Evolutionary conservation across 2,888 invertebrate genomes (phyloP).

Genomic region (Trichogramma evanescens): DNA sequence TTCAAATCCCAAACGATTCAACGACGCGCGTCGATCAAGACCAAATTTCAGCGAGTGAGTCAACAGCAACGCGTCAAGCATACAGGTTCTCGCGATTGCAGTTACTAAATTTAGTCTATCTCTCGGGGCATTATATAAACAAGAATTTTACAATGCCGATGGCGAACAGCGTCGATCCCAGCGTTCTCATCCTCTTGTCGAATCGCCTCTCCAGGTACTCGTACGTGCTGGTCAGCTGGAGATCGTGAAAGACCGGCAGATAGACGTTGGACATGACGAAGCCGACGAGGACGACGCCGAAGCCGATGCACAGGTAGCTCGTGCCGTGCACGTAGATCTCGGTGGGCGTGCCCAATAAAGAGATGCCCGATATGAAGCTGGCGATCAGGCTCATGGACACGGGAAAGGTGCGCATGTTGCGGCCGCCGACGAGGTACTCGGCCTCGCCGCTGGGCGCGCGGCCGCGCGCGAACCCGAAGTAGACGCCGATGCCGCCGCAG

Average conservation of each 20-base stretch:
- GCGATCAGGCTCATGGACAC: conserved; percentile 80
- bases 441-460: conserved; percentile 55
- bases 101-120: not conserved
- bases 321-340: conserved; percentile 77
- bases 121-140: too few species aligned
- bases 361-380: conserved; percentile 73
- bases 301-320: conserved; percentile 62
- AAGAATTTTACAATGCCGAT: conserved; percentile 66
- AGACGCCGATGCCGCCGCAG: conserved; percentile 74
- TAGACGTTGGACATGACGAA: conserved; percentile 61
- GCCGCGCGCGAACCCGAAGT: conserved; percentile 70
- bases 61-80: too few species aligned
- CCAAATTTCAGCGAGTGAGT: too few species aligned
- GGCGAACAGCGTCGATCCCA: conserved; percentile 64
- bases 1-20: too few species aligned
- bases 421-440: conserved; percentile 71
- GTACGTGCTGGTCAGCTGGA: conserved; percentile 71
- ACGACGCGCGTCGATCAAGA: too few species aligned
- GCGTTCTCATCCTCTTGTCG: conserved; percentile 60
- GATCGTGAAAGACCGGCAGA: conserved; percentile 67
- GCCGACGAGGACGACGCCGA: conserved; percentile 61
- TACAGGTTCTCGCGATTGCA: too few species aligned
- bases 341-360: conserved; percentile 70
- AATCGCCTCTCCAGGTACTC: conserved; percentile 72
- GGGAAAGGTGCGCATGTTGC: conserved; percentile 75